Evolutionary conservation across 2,888 invertebrate species (phyloP).

Genomic region (Selenia dentaria): DNA sequence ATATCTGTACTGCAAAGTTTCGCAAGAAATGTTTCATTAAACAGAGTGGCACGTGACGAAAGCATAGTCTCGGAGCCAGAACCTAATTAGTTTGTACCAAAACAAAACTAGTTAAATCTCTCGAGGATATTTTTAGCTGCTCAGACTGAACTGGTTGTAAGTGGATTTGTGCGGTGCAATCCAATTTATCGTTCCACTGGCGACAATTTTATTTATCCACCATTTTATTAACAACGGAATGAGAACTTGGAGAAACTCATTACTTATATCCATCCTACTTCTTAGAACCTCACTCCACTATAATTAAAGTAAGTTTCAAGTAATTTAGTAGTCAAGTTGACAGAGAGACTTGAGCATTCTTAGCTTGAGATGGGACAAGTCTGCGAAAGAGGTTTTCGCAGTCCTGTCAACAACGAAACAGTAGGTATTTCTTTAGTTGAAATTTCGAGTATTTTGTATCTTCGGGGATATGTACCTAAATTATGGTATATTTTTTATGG

Average conservation of each 20-base stretch:
- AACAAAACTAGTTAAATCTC: slow-evolving; percentile 44
- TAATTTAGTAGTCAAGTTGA: slow-evolving; percentile 19
- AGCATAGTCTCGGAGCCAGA: slow-evolving; percentile 45
- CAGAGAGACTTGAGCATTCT: slow-evolving; percentile 11
- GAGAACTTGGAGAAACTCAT: slow-evolving; percentile 17
- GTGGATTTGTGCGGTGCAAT: slow-evolving; percentile 33
- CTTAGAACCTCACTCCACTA: slow-evolving; percentile 9
- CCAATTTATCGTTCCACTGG: slow-evolving; percentile 27
- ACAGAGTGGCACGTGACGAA: slow-evolving; percentile 64
- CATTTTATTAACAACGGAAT: slow-evolving; percentile 16
- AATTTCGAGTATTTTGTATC: no score
- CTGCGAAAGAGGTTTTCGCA: neutral
- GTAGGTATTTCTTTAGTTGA: neutral
- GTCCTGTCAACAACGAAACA: no score
- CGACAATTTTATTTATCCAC: slow-evolving; percentile 30
- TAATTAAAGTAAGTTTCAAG: slow-evolving; percentile 23
- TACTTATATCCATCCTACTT: slow-evolving; percentile 21
- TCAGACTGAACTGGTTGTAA: slow-evolving; percentile 23
- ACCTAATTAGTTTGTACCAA: slow-evolving; percentile 53
- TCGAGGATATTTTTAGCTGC: slow-evolving; percentile 25
- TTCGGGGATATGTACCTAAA: no score
- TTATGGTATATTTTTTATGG: no score
- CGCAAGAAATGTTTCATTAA: slow-evolving; percentile 65
- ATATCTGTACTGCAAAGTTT: slow-evolving; percentile 36
- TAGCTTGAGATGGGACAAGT: slow-evolving; percentile 3